Conservation (phyloP, 2,888 invertebrate genomes). For the Monochamus alternatus region DNA sequence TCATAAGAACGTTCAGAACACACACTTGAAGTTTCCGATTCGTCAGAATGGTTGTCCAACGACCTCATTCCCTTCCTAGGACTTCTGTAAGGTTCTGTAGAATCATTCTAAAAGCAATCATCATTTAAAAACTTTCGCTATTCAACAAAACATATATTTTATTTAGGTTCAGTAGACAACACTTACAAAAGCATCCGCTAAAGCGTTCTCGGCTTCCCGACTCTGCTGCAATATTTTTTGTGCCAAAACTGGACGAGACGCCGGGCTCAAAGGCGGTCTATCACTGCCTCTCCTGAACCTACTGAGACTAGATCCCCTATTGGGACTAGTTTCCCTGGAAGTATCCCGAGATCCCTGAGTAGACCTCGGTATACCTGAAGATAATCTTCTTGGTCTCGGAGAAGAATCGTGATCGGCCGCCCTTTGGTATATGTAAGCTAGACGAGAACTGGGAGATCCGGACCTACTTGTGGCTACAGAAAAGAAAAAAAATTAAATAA, state of each 20-base stretch:
- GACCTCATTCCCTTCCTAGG: constrained; percentile 66
- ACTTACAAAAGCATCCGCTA: constrained; percentile 81
- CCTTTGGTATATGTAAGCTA: constrained; percentile 81
- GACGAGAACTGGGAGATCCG: constrained; percentile 92
- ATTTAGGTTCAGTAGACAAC: not conserved
- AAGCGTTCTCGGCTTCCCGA: constrained; percentile 88
- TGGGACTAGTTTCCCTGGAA: constrained; percentile 70
- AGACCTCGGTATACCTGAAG: constrained; percentile 82
- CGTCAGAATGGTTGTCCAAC: constrained; percentile 85
- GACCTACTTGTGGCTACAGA: constrained; percentile 90
- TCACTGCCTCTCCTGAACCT: constrained; percentile 70
- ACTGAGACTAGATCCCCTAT: constrained; percentile 62
- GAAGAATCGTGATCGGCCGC: constrained; percentile 67
- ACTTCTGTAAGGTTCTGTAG: constrained; percentile 61
- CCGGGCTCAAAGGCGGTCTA: constrained; percentile 74
- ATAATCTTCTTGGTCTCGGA: constrained; percentile 75
- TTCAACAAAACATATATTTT: too few relatives aligned
- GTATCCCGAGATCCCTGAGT: constrained; percentile 79
- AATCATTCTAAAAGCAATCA: constrained; percentile 62
- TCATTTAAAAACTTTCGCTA: not conserved
- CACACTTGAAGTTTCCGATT: constrained; percentile 96
- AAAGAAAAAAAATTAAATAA: constrained; percentile 25
- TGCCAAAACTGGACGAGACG: constrained; percentile 78
- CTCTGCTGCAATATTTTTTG: constrained; percentile 89
- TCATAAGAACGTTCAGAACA: constrained; percentile 86